phyloP scores from a whole-genome alignment of 1,140 invertebrate species.

The Drosophila lowei region DNA sequence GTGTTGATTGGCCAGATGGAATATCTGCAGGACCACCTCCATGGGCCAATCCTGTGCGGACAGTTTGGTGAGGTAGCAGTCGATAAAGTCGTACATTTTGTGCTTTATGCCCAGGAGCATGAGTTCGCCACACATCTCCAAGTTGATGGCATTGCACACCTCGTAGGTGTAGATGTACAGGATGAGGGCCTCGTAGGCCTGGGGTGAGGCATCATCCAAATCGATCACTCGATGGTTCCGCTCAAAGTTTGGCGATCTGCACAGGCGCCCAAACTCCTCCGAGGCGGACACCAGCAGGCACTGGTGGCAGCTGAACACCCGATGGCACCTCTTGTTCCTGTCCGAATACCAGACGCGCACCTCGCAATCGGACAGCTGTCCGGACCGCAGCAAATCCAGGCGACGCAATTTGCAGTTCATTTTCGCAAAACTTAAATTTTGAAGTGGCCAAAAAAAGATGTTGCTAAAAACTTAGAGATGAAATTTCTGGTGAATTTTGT shows the following conservation, averaged over 20 bases:
- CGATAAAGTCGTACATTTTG: conserved; percentile 46
- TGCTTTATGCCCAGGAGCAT: conserved; percentile 39
- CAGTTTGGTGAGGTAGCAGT: conserved; percentile 42
- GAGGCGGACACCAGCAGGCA: conserved; percentile 54
- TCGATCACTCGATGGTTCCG: conserved; percentile 20
- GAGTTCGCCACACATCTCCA: conserved; percentile 49
- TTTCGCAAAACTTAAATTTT: conserved; percentile 27
- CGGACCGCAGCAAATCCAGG: conserved; percentile 50
- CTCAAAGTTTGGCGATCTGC: conserved; percentile 31
- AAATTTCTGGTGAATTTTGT: neutral
- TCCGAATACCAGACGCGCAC: conserved; percentile 43
- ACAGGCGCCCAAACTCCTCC: conserved; percentile 44
- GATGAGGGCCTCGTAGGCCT: conserved; percentile 54
- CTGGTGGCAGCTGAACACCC: conserved; percentile 49
- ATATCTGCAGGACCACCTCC: conserved; percentile 42
- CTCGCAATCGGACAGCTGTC: conserved; percentile 55
- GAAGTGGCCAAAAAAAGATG: too few relatives aligned
- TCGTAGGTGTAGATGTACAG: conserved; percentile 67
- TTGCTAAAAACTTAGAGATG: too few relatives aligned
- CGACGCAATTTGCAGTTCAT: conserved; percentile 65
- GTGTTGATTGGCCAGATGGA: conserved; percentile 44
- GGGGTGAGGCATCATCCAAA: conserved; percentile 51
- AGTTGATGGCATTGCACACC: conserved; percentile 35
- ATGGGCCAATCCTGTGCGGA: conserved; percentile 44
- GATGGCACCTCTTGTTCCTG: conserved; percentile 5